A percentile compares a stretch with the other conserved stretches of the same genome.
Conservation (phyloP, 2,113 vertebrate species). For the Forbesichthys papilliferus region DNA sequence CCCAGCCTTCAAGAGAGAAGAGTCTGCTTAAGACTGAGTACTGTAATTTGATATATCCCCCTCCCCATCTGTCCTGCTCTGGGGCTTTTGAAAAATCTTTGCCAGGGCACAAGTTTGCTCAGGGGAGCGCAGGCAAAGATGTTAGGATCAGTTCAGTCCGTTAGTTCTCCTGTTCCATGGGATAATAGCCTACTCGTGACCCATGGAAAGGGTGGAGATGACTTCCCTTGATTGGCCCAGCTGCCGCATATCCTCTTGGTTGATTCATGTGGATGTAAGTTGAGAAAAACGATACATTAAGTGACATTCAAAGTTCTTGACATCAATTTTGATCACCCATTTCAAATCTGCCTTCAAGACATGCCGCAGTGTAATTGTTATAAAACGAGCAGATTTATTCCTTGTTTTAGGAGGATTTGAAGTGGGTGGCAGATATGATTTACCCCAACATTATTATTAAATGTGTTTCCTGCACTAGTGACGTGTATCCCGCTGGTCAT, state of each 20-base stretch:
- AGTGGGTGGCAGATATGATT: neutral
- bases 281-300: too few species aligned
- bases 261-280: neutral
- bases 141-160: constrained; percentile 38
- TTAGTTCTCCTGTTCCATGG: constrained; percentile 35
- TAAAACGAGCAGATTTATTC: too few species aligned
- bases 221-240: neutral
- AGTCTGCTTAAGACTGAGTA: constrained; percentile 70
- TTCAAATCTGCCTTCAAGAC: neutral
- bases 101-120: constrained; percentile 49
- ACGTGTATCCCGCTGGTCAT: too few species aligned
- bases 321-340: neutral
- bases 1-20: constrained; percentile 71
- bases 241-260: too few species aligned
- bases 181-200: constrained; percentile 18
- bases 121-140: constrained; percentile 36
- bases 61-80: constrained; percentile 33
- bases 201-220: constrained; percentile 11
- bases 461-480: neutral
- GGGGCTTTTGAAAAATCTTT: constrained; percentile 50
- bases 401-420: neutral
- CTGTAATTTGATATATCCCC: constrained; percentile 70
- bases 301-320: too few species aligned
- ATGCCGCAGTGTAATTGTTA: too few species aligned
- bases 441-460: neutral